Evolutionary conservation across 2,797 vertebrate genomes (phyloP), one percentile per base, ranked within the genome.

Genomic region (Danio jaintianensis): DNA sequence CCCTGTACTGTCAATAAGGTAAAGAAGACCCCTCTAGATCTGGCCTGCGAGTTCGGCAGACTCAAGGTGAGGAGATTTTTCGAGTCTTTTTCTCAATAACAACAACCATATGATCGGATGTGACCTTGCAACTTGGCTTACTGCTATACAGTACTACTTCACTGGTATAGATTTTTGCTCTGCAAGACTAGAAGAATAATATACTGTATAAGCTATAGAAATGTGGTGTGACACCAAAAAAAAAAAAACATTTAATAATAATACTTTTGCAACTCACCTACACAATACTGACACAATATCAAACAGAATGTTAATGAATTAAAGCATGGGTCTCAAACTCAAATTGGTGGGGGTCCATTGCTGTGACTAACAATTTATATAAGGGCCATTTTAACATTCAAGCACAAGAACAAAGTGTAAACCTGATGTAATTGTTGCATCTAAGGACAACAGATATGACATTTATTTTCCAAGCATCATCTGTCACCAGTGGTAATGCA

Each of bases 41-140:
- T 99, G 89, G 94, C 97, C 81, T 98, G 97, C 7, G 97, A 99
- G 89, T 98, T 99, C 0, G 97, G 97, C 42, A 89, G 97, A 78
- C 90, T 97, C 50, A 97, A 96, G 96, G 96, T 98, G 86, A 92
- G 89, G 40, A 45, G 15, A 18, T 40, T 63, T 16, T 9, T 15
- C 40, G 4, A 52, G 66, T 52, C 29, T 4, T 10, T 5, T 16
- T n/a, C 7, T 61, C 11, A 61, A 16, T 59, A 59, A 59, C 36
- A 59, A 53, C 11, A 29, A 16, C 6, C 61, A 63, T n/a, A 43
- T 12, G 6, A 55, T 53, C 6, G 20, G n/a, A 71, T 55, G 36
- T 20, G 50, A 18, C 7, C 48, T 18, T 72, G 38, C 53, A 71
- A 13, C 12, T 58, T 58, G 20, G 15, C 20, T 40, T 61, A 5